phyloP scores from a whole-genome alignment of 2,888 invertebrate genomes.

The Hyles lineata region DNA sequence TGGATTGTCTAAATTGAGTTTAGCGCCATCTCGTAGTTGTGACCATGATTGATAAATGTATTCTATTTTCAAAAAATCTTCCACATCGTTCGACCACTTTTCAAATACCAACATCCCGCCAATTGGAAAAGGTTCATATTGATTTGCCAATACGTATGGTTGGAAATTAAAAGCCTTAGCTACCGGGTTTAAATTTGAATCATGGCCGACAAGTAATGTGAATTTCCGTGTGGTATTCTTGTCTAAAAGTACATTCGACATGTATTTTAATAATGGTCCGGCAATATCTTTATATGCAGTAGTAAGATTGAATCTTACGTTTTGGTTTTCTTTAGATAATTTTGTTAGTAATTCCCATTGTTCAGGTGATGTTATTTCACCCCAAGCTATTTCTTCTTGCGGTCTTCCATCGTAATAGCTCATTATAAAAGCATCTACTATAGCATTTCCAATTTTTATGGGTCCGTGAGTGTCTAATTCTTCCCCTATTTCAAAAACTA shows the following conservation, averaged over 20 bases:
- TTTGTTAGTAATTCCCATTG: constrained; percentile 37
- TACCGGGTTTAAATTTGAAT: constrained; percentile 39
- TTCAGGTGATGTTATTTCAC: constrained; percentile 34
- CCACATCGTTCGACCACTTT: constrained; percentile 60
- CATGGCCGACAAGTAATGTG: constrained; percentile 40
- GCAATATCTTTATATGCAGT: constrained; percentile 38
- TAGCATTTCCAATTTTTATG: constrained; percentile 6
- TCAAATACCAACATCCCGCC: constrained; percentile 74
- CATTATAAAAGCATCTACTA: constrained; percentile 38
- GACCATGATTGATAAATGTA: constrained; percentile 61
- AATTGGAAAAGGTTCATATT: constrained; percentile 66
- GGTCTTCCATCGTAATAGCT: constrained; percentile 36
- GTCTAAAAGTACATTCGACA: constrained; percentile 36
- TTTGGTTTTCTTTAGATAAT: constrained; percentile 35
- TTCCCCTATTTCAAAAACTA: background rate
- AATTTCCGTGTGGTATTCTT: constrained; percentile 37
- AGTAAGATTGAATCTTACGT: constrained; percentile 33
- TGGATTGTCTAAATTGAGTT: constrained; percentile 44
- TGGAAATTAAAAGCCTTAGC: background rate
- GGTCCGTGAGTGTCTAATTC: constrained; percentile 7
- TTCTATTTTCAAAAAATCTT: constrained; percentile 61
- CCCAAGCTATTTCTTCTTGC: constrained; percentile 40
- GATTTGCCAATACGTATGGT: constrained; percentile 48
- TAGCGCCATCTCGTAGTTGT: constrained; percentile 43
- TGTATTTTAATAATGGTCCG: constrained; percentile 32